Evolutionary conservation across 2,888 invertebrate genomes (phyloP).

Genomic region (Lasioglossum marginatum): DNA sequence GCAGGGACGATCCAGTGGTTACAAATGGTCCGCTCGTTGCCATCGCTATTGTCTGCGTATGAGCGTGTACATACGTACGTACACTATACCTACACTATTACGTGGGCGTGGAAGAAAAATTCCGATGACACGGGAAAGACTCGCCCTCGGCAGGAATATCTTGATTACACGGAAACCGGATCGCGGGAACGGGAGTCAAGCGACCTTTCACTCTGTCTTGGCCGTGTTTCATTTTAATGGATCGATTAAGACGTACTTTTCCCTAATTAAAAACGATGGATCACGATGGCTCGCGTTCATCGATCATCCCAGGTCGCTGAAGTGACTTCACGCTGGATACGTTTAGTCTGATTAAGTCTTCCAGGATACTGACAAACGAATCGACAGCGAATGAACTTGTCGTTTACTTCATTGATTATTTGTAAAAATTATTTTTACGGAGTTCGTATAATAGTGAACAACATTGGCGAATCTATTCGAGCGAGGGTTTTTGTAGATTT

Average conservation of each 20-base stretch:
- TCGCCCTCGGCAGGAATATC: slow-evolving; percentile 33
- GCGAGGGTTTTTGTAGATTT: neutral
- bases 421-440: neutral
- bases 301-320: neutral
- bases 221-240: slow-evolving; percentile 16
- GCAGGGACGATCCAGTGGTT: neutral
- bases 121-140: slow-evolving; percentile 25
- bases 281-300: slow-evolving; percentile 3
- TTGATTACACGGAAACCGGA: slow-evolving; percentile 45
- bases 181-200: slow-evolving; percentile 28
- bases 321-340: neutral
- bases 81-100: neutral
- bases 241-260: slow-evolving; percentile 11
- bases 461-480: neutral
- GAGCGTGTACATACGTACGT: neutral
- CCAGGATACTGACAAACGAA: neutral
- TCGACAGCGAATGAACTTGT: neutral
- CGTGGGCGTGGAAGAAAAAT: slow-evolving; percentile 36
- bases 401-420: neutral
- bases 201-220: slow-evolving; percentile 14
- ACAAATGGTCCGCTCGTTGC: neutral
- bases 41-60: neutral
- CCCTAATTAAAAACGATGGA: slow-evolving; percentile 30
- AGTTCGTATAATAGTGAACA: neutral
- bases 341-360: slow-evolving; percentile 5